Percentiles rank a stretch among this genome's conserved stretches.
Conservation (phyloP, 2,797 vertebrate genomes). For the Semotilus atromaculatus region DNA sequence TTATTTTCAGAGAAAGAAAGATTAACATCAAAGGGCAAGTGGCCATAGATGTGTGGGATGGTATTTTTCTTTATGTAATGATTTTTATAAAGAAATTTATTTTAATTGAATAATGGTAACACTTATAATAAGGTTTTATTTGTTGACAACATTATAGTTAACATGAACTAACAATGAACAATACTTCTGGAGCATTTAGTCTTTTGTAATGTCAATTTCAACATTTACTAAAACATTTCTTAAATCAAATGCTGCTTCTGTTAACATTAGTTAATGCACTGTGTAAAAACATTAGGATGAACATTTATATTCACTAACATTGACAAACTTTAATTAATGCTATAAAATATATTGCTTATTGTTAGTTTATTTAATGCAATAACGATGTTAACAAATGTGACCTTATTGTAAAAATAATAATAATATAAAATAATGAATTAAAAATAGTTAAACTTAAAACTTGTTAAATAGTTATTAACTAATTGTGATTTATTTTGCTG, state of each 20-base stretch:
- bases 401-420: not conserved
- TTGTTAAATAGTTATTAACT: not conserved
- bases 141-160: not conserved
- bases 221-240: not conserved
- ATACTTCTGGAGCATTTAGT: not conserved
- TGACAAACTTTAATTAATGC: not conserved
- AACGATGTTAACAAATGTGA: not conserved
- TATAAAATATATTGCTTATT: not conserved
- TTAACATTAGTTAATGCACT: not conserved
- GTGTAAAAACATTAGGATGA: not conserved
- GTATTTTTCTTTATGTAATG: not conserved
- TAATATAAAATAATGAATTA: not conserved
- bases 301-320: not conserved
- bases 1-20: not conserved
- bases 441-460: no score
- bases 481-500: not conserved
- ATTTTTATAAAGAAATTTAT: not conserved
- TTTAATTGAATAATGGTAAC: not conserved
- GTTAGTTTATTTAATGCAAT: not conserved
- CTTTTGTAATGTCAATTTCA: not conserved
- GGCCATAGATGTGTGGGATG: not conserved
- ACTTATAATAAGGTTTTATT: not conserved
- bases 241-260: not conserved
- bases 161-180: not conserved
- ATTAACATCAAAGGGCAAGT: not conserved